Conservation (phyloP, 2,888 invertebrate species). For the Orthosia cruda region DNA sequence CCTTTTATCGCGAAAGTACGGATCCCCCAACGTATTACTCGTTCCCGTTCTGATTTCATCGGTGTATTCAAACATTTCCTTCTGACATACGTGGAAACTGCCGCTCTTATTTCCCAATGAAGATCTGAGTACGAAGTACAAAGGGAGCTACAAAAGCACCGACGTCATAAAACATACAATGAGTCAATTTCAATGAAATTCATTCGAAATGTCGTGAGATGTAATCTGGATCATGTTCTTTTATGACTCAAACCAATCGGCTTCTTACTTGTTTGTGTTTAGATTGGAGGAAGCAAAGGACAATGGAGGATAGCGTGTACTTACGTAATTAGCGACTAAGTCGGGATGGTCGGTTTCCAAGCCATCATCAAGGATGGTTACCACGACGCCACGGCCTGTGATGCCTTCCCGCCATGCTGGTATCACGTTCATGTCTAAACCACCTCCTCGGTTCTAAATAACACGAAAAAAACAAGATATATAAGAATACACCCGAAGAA, state of each 20-base stretch:
- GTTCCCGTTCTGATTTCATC: slow-evolving; percentile 73
- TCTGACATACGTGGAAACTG: slow-evolving; percentile 49
- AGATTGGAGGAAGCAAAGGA: slow-evolving; percentile 20
- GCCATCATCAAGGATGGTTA: slow-evolving; percentile 99
- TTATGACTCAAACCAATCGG: slow-evolving; percentile 32
- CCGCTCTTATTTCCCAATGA: slow-evolving; percentile 49
- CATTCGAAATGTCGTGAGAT: slow-evolving; percentile 32
- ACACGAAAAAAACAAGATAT: slow-evolving; percentile 57
- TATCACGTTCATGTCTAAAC: slow-evolving; percentile 98
- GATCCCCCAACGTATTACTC: slow-evolving; percentile 67
- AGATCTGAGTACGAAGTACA: slow-evolving; percentile 59
- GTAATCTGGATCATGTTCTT: slow-evolving; percentile 41
- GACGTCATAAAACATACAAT: slow-evolving; percentile 52
- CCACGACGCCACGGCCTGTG: slow-evolving; percentile 98
- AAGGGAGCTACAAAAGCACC: slow-evolving; percentile 45
- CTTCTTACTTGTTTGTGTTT: slow-evolving; percentile 17
- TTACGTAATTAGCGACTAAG: slow-evolving; percentile 97
- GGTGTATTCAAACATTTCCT: slow-evolving; percentile 62
- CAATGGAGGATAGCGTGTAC: slow-evolving; percentile 80
- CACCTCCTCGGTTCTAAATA: slow-evolving; percentile 96
- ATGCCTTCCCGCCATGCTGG: slow-evolving; percentile 98
- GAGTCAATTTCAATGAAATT: slow-evolving; percentile 51
- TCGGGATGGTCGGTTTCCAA: slow-evolving; percentile 99
- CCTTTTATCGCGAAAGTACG: slow-evolving; percentile 71
- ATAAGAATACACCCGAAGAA: slow-evolving; percentile 17